Evolutionary conservation across 2,888 invertebrate genomes (phyloP).

Genomic region (Calephelis perditalis): DNA sequence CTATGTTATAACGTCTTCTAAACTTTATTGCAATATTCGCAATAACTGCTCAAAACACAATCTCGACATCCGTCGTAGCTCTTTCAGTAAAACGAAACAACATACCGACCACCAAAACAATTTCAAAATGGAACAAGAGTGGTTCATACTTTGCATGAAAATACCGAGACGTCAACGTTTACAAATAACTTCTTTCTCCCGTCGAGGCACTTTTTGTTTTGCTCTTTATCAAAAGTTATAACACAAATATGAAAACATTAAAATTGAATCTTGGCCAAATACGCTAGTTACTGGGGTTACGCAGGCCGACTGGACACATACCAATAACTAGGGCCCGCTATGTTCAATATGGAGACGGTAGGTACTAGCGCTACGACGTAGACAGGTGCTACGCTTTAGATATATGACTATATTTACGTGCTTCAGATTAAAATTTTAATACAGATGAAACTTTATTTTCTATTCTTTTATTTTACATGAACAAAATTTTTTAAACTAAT

Average conservation of each 20-base stretch:
- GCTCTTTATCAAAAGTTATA: constrained; percentile 65
- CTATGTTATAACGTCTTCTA: constrained; percentile 70
- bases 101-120: constrained; percentile 61
- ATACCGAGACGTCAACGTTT: constrained; percentile 70
- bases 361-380: constrained; percentile 51
- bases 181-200: constrained; percentile 67
- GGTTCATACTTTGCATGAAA: constrained; percentile 64
- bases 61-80: constrained; percentile 45
- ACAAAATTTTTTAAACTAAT: constrained; percentile 18
- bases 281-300: constrained; percentile 62
- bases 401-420: constrained; percentile 18
- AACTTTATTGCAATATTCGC: constrained; percentile 68
- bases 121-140: constrained; percentile 61
- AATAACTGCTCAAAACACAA: constrained; percentile 53
- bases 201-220: constrained; percentile 64
- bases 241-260: constrained; percentile 71
- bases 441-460: neutral
- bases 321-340: constrained; percentile 44
- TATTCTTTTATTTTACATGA: too few species aligned
- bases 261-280: constrained; percentile 72
- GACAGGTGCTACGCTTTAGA: constrained; percentile 52
- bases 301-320: constrained; percentile 53
- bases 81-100: constrained; percentile 51
- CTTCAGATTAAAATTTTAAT: constrained; percentile 1
- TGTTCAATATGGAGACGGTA: constrained; percentile 29